These are phyloP conservation scores for Prinia subflava DNA, from an alignment of 2,113 vertebrate species.

Conservation along the genomic window DNA sequence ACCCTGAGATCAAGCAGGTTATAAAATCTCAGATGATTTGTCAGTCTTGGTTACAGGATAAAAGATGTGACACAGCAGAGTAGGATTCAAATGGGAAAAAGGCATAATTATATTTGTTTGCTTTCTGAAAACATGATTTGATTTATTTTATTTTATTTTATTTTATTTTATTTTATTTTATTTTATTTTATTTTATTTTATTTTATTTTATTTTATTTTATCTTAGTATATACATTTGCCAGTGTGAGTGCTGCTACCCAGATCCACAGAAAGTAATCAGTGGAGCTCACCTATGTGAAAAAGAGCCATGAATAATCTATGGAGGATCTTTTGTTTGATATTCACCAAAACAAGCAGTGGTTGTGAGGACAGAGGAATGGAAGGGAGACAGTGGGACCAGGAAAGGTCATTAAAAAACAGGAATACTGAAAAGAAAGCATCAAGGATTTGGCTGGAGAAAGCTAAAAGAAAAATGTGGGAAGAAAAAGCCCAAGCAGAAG, in stretches of 20 bases:
- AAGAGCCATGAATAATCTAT: not conserved
- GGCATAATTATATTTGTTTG: not conserved
- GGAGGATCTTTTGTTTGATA: not conserved
- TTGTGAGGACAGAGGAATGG: not conserved
- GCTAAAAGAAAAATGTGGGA: not conserved
- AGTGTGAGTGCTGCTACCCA: not conserved
- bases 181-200: not conserved
- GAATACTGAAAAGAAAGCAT: not conserved
- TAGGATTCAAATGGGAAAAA: not conserved
- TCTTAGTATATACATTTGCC: not conserved
- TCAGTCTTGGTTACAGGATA: not conserved
- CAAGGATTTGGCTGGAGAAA: not conserved
- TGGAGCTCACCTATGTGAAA: not conserved
- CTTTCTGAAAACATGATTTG: not conserved
- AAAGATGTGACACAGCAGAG: not conserved
- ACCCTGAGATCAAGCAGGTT: not conserved
- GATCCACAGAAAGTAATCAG: not conserved
- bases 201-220: not conserved
- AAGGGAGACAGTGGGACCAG: not conserved
- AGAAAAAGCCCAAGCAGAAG: not conserved
- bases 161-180: not conserved
- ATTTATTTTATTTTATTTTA: not conserved
- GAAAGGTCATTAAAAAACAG: not conserved
- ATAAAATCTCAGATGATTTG: not conserved
- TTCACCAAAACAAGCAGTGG: not conserved